Percentiles rank a stretch among this genome's conserved stretches.
phyloP scores from a whole-genome alignment of 2,113 vertebrate genomes.

The Phylloscopus trochiloides region DNA sequence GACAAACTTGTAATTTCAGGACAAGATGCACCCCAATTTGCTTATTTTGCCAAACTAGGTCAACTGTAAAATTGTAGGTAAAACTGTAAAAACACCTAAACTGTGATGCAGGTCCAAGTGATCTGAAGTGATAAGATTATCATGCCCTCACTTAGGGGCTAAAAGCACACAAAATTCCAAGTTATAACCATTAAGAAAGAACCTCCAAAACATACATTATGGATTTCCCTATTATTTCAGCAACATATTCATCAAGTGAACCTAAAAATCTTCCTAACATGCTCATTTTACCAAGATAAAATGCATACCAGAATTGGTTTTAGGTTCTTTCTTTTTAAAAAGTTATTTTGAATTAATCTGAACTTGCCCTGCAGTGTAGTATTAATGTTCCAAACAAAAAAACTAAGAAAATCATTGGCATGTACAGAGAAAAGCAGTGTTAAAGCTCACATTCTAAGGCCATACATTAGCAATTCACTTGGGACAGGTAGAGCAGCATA shows the following conservation, averaged over 20 bases:
- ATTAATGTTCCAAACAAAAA: background rate
- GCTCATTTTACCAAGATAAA: background rate
- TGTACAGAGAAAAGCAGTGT: background rate
- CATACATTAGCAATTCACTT: background rate
- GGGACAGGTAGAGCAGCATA: background rate
- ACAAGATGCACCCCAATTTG: background rate
- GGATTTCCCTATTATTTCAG: background rate
- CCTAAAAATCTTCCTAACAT: background rate
- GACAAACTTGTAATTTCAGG: background rate
- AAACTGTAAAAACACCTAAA: background rate
- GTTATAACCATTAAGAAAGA: background rate
- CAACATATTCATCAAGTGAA: background rate
- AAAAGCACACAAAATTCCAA: background rate
- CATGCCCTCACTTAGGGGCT: background rate
- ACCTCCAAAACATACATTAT: background rate
- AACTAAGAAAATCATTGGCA: background rate
- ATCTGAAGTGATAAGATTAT: background rate
- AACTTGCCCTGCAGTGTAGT: background rate
- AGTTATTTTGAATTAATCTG: background rate
- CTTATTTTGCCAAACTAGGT: background rate
- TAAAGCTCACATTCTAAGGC: background rate
- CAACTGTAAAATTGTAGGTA: background rate
- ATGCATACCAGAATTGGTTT: background rate
- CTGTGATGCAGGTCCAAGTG: background rate
- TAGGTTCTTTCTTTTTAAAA: background rate